A percentile compares a stretch with the other conserved stretches of the same genome.
Conservation (phyloP, 2,888 invertebrate genomes). For the Drosophila tripunctata region DNA sequence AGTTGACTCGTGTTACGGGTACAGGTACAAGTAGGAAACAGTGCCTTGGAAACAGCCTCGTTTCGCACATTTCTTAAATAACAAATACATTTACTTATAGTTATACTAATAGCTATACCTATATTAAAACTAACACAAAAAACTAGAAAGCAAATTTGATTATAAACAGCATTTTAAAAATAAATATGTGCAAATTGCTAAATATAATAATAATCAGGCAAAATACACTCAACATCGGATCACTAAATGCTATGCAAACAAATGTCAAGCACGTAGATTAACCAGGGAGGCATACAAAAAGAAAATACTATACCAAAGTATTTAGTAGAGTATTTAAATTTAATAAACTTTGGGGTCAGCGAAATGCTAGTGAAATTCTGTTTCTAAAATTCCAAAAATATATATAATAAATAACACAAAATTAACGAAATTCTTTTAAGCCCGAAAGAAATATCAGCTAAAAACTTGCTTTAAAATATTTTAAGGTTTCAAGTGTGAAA, state of each 20-base stretch:
- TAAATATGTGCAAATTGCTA: constrained; percentile 70
- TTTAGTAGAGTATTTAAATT: neutral
- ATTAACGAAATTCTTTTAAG: too few species aligned
- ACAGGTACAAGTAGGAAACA: constrained; percentile 34
- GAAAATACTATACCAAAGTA: neutral
- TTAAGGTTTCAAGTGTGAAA: too few species aligned
- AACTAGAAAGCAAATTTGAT: constrained; percentile 32
- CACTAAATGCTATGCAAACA: constrained; percentile 56
- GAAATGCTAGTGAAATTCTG: too few species aligned
- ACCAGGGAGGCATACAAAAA: constrained; percentile 13
- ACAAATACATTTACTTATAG: constrained; percentile 21
- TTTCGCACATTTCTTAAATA: constrained; percentile 35
- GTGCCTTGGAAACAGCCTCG: constrained; percentile 11
- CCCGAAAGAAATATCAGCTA: too few species aligned
- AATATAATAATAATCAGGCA: constrained; percentile 53
- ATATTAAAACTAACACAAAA: constrained; percentile 1
- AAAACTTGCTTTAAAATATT: too few species aligned
- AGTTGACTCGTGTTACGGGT: constrained; percentile 60
- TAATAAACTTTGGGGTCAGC: too few species aligned
- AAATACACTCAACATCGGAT: constrained; percentile 24
- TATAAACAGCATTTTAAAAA: constrained; percentile 55
- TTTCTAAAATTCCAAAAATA: too few species aligned
- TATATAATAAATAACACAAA: too few species aligned
- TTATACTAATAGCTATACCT: constrained; percentile 17
- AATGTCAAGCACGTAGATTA: constrained; percentile 7